A percentile compares a stretch with the other conserved stretches of the same genome.
phyloP scores from a whole-genome alignment of 2,888 invertebrate species.

The Megalurothrips usitatus region DNA sequence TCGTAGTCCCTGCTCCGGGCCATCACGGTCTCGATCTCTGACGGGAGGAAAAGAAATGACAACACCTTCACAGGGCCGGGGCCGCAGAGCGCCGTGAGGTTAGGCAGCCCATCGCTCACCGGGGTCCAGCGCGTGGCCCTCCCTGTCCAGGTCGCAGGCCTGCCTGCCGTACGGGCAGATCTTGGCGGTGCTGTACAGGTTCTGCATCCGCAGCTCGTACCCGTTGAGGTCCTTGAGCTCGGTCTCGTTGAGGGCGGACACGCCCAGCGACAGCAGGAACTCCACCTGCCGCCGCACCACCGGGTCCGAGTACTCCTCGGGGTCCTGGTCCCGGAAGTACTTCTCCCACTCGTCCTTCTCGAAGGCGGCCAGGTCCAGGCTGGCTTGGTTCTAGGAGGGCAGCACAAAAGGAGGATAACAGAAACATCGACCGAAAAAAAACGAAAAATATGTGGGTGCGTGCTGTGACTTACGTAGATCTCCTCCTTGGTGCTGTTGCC shows the following conservation, averaged over 20 bases:
- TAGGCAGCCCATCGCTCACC: slow-evolving; percentile 39
- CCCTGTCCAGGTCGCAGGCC: slow-evolving; percentile 42
- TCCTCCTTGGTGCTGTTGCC: slow-evolving; percentile 41
- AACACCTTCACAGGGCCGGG: not conserved
- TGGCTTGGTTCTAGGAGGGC: not conserved
- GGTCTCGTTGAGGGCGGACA: slow-evolving; percentile 46
- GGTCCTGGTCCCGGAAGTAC: slow-evolving; percentile 44
- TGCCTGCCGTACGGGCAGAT: slow-evolving; percentile 47
- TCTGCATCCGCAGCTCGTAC: slow-evolving; percentile 42
- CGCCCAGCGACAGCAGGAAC: slow-evolving; percentile 49
- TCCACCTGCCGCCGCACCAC: slow-evolving; percentile 48
- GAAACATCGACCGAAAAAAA: no score
- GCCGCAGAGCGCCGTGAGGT: not conserved
- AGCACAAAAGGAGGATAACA: no score
- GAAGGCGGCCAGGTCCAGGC: slow-evolving; percentile 39
- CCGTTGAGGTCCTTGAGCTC: slow-evolving; percentile 42
- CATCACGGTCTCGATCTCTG: slow-evolving; percentile 47
- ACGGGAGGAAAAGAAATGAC: not conserved
- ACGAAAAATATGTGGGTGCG: no score
- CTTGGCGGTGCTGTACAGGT: slow-evolving; percentile 48
- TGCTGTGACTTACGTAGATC: slow-evolving; percentile 40
- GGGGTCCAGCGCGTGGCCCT: slow-evolving; percentile 45
- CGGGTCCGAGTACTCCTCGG: slow-evolving; percentile 46
- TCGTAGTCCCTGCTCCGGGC: slow-evolving; percentile 54
- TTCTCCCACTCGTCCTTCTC: slow-evolving; percentile 46